Evolutionary conservation across 1,140 invertebrate species (phyloP).

Genomic region (Akabosia matsudoensis): DNA sequence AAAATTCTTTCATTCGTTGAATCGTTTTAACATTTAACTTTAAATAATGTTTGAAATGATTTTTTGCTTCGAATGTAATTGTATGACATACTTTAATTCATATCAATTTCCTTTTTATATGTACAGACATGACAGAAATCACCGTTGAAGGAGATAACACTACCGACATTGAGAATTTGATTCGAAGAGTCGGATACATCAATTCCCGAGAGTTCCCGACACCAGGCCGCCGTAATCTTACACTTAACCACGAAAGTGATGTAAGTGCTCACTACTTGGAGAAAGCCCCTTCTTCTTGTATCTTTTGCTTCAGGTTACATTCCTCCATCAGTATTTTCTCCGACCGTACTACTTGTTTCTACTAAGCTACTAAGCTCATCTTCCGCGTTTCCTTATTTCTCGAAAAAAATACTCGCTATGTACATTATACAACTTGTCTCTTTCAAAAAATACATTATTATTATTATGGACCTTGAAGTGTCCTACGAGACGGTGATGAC

Average conservation of each 20-base stretch:
- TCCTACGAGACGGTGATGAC: constrained; percentile 5
- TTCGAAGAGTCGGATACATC: constrained; percentile 83
- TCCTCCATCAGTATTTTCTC: background rate
- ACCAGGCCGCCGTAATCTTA: constrained; percentile 82
- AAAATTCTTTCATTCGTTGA: too few species aligned
- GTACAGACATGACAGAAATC: constrained; percentile 79
- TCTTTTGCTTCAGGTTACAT: background rate
- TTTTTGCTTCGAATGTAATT: too few species aligned
- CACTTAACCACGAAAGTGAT: constrained; percentile 74
- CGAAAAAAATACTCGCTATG: too few species aligned
- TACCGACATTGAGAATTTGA: constrained; percentile 79
- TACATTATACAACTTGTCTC: background rate
- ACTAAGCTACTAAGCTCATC: background rate
- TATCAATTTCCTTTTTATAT: background rate
- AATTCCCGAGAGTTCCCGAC: constrained; percentile 88
- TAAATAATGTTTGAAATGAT: too few species aligned
- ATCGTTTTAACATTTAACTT: too few species aligned
- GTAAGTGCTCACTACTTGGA: constrained; percentile 51
- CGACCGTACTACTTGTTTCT: background rate
- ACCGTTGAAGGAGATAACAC: constrained; percentile 85
- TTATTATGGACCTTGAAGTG: constrained; percentile 14
- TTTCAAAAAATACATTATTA: background rate
- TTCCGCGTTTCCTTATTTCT: too few species aligned
- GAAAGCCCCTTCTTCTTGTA: too few species aligned
- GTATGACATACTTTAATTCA: background rate